Evolutionary conservation across 2,888 invertebrate genomes (phyloP), one percentile per base, ranked within the genome.

Genomic region (Glyphotaelius pellucidus): DNA sequence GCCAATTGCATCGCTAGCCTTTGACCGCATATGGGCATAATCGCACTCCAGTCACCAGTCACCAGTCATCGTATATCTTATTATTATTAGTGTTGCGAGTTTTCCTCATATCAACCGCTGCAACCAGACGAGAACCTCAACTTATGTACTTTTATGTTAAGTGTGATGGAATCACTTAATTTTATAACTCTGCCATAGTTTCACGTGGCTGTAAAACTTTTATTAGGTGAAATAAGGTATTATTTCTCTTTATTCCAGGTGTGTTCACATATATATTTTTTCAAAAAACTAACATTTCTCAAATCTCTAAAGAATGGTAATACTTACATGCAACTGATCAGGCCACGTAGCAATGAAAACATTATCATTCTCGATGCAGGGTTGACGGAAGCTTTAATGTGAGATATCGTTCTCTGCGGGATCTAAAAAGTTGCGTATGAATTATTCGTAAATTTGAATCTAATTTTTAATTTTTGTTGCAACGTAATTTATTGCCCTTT

Each of bases 1-100:
- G 11, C 83, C 83, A 83, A 38, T 83, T 83, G 38, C 83, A 83
- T 83, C 83, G 35, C 67, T 67, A 83, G 35, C 32, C 83, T 83
- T 38, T 83, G 83, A 83, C 83, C 83, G 83, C 83, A 32, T 32
- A 83, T 25, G 83, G 35, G 31, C 81, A 35, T 83, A 35, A 83
- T 83, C 83, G 30, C 31, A 81, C 31, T 81, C 32, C 30, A 15
- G 30, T 38, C 38, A 38, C 38, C 38, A 38, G 38, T 38, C 38
- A 38, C 32, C 30, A 15, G 30, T 35, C 83, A 83, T 83, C 38
- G 25, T 67, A 9, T 67, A 67, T 67, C 25, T 25, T 67, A 52
- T 52, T 14, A 52, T 25, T 67, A 67, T 67, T 67, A 67, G 25
- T 67, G 25, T 67, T 83, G 15, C 83, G 25, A 83, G 5, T 83